These are phyloP conservation scores for Heteromurus nitidus DNA, from an alignment of 2,888 invertebrate species.

Conservation along the genomic window DNA sequence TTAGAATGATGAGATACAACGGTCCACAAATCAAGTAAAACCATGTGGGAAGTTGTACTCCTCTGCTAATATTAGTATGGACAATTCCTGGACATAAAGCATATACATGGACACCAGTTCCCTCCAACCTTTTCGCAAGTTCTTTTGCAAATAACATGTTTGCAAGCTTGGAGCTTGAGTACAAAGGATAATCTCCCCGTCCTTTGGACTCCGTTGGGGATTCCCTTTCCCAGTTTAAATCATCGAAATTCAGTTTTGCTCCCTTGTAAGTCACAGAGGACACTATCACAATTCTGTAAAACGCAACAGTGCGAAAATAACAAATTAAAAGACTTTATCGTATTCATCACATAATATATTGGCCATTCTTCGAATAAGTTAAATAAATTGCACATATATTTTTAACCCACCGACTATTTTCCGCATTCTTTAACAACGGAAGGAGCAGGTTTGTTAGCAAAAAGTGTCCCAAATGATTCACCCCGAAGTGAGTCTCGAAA, in stretches of 20 bases:
- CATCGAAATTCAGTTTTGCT: slow-evolving; percentile 74
- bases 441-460: slow-evolving; percentile 87
- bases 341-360: too few relatives aligned
- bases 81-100: slow-evolving; percentile 68
- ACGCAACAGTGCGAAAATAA: slow-evolving; percentile 34
- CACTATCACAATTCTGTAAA: slow-evolving; percentile 76
- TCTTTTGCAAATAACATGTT: slow-evolving; percentile 75
- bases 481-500: slow-evolving; percentile 88
- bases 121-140: slow-evolving; percentile 74
- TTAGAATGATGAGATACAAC: slow-evolving; percentile 35
- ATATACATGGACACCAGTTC: slow-evolving; percentile 76
- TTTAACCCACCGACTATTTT: slow-evolving; percentile 81
- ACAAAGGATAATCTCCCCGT: slow-evolving; percentile 70
- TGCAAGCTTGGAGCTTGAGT: slow-evolving; percentile 75
- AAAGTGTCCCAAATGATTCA: slow-evolving; percentile 91
- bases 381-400: neutral
- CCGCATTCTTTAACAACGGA: slow-evolving; percentile 81
- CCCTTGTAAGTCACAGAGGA: slow-evolving; percentile 75
- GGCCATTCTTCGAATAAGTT: too few relatives aligned
- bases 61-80: slow-evolving; percentile 61
- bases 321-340: slow-evolving; percentile 13
- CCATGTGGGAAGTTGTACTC: slow-evolving; percentile 15
- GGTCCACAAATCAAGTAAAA: slow-evolving; percentile 8
- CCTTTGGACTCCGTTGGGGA: neutral
- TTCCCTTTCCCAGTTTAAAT: slow-evolving; percentile 73